Percentiles rank a stretch among this genome's conserved stretches.
These are phyloP conservation scores for Octodon degus DNA, from an alignment of 2,113 vertebrate genomes.

Conservation along the genomic window DNA sequence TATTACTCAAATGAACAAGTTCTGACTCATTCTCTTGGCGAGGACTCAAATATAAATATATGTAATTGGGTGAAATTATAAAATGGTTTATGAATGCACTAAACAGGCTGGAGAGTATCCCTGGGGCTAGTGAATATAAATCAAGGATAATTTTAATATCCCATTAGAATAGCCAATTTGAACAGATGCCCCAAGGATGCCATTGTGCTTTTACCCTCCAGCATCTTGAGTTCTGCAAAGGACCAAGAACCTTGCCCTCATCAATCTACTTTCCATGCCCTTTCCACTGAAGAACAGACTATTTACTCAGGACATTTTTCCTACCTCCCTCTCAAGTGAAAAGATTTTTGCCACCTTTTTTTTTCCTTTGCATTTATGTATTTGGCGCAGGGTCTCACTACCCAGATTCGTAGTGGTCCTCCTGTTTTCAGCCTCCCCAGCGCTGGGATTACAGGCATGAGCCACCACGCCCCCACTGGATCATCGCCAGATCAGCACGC, in stretches of 20 bases:
- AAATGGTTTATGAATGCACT: constrained; percentile 54
- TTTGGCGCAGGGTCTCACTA: too few relatives aligned
- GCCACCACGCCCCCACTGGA: too few relatives aligned
- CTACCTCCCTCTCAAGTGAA: background rate
- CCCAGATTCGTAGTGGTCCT: too few relatives aligned
- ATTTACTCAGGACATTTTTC: background rate
- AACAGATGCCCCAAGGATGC: background rate
- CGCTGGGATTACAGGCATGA: too few relatives aligned
- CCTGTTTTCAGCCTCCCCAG: too few relatives aligned
- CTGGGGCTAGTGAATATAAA: constrained; percentile 19
- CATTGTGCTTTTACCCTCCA: background rate
- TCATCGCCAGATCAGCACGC: too few relatives aligned
- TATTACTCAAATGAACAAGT: constrained; percentile 36
- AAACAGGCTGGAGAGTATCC: background rate
- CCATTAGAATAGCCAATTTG: background rate
- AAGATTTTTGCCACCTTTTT: background rate
- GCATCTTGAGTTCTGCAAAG: background rate
- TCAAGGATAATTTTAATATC: constrained; percentile 55
- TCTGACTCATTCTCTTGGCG: constrained; percentile 58
- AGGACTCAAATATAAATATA: constrained; percentile 50
- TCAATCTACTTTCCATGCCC: background rate
- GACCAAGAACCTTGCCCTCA: background rate
- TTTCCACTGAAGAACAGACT: background rate
- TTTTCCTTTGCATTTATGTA: background rate
- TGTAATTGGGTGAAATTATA: constrained; percentile 72